Base-by-base conservation (phyloP, 1,140 invertebrate genomes). In the Lepidotrigona ventralis region DNA sequence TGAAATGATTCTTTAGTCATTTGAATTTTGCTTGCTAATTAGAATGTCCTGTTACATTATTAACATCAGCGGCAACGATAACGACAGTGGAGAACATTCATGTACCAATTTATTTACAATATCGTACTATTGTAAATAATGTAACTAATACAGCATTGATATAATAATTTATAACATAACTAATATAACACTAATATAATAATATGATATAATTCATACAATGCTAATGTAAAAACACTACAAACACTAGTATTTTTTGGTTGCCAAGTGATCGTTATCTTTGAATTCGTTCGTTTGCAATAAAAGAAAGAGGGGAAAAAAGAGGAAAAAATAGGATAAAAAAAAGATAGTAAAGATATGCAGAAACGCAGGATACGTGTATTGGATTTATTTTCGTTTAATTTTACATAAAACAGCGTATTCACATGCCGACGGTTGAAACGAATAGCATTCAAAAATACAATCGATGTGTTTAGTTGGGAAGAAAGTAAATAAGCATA, bases 311-410 rank as follows among this genome's bases (percentile, higher is more conserved):
- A 12, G 9, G 23, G 58, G 26, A 33, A 69, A 5, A 23, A 21
- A 33, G 29, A 33, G 15, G 33, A 8, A 19, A 14, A 39, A 60
- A 46, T 46, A 46, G 17, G 23, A n/a, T 6, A 53, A 29, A 15
- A 23, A 71, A 26, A 26, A 39, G 2, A 53, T 72, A 53, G 15
- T 1, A 26, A 12, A 72, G 17, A 19, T 53, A 72, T n/a, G 39
- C 14, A 39, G 23, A 73, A 72, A 72, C 26, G 11, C 56, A 56
- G 33, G 19, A 6, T 56, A 53, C 33, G 14, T 71, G 46, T 23
- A 46, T 29, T 26, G 26, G 26, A 29, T 73, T 53, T 73, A 73
- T 73, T 73, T 73, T 73, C 6, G 53, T 56, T 46, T 73, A 33
- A 33, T 12, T 56, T 33, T 54, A 46, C 53, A 33, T 56, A 56